phyloP scores from a whole-genome alignment of 2,888 invertebrate species.

The Ceramica pisi region DNA sequence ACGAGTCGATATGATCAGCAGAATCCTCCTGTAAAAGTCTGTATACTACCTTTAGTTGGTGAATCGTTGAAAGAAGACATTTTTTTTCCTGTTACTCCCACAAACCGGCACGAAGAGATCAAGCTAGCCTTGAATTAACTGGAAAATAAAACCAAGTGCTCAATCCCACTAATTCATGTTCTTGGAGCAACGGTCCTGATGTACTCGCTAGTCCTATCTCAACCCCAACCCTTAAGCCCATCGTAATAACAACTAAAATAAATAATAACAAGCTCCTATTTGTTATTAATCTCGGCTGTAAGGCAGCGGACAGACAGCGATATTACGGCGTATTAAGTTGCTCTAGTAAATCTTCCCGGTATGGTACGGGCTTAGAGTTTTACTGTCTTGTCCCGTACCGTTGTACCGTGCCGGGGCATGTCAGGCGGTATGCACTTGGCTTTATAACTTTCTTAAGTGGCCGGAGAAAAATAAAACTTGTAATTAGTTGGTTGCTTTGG shows the following conservation, averaged over 20 bases:
- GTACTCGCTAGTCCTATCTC: neutral
- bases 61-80: too few relatives aligned
- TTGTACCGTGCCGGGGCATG: conserved; percentile 68
- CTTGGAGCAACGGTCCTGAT: neutral
- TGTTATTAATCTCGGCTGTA: conserved; percentile 66
- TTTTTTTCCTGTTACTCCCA: too few relatives aligned
- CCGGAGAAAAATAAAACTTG: conserved; percentile 54
- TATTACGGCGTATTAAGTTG: conserved; percentile 88
- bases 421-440: conserved; percentile 66
- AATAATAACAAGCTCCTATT: conserved; percentile 57
- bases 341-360: conserved; percentile 88
- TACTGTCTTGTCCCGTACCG: conserved; percentile 79
- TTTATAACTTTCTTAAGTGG: conserved; percentile 59
- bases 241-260: conserved; percentile 43
- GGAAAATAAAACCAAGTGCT: neutral
- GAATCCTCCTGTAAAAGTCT: too few relatives aligned
- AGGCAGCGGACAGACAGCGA: conserved; percentile 74
- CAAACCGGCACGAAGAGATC: neutral
- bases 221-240: conserved; percentile 3
- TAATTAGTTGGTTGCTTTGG: conserved; percentile 32
- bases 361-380: conserved; percentile 89
- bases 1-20: too few relatives aligned
- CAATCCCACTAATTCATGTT: neutral
- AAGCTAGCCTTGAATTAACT: neutral
- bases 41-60: too few relatives aligned